Evolutionary conservation across 2,888 invertebrate genomes (phyloP), one percentile per base, ranked within the genome.

Genomic region (Netelia inedita): DNA sequence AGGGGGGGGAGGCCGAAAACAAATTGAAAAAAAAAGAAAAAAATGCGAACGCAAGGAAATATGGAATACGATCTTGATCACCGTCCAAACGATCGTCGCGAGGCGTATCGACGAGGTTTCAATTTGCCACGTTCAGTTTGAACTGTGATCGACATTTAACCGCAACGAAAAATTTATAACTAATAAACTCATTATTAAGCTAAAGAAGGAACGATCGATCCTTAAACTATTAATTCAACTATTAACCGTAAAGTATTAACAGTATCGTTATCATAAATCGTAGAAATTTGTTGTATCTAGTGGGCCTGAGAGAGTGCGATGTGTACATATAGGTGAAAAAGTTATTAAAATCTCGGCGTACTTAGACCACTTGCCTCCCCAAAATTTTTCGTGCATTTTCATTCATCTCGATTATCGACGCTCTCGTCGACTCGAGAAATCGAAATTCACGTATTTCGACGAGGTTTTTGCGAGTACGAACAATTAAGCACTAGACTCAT

Each of bases 211-310:
- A 55, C 74, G 57, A 59, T 76, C 43, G 61, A 72, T 73, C 73
- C 66, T 82, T 87, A 85, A 79, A 79, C 76, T 6, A 74, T 82
- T 81, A 85, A 85, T 75, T 73, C 71, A 69, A 81, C 74, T 85
- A 86, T 87, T 87, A 87, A 87, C 84, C 84, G 86, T 79, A 86
- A 88, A 88, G 88, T 88, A 88, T 88, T 88, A 88, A 87, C 86
- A 85, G 61, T 86, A 85, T 82, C 76, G 75, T 68, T 83, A 85
- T 86, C 61, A 83, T 79, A 74, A 82, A 86, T 75, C 78, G 68
- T 85, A 82, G 79, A 75, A 75, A 82, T 63, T 76, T 55, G 41
- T 69, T 85, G 72, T 79, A 82, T 79, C 65, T 23, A 55, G 55
- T 72, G 79, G 55, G 66, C 65, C 76, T 72, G 65, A 53, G 61